These are phyloP conservation scores for Drosophila lacteicornis DNA, from an alignment of 1,140 invertebrate species.

Conservation along the genomic window DNA sequence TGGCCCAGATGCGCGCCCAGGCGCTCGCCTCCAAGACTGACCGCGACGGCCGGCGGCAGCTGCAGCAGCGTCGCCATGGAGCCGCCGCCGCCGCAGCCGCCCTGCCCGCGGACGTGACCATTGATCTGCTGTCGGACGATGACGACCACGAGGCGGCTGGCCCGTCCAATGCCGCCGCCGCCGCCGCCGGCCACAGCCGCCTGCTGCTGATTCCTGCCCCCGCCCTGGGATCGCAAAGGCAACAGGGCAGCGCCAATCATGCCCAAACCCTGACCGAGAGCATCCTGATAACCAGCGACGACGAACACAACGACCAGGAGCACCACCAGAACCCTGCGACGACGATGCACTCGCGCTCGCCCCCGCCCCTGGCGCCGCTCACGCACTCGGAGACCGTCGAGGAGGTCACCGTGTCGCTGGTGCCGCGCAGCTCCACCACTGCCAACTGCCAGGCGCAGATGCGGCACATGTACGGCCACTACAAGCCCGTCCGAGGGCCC, in stretches of 20 bases:
- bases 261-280: constrained; percentile 41
- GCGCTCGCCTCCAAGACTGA: constrained; percentile 65
- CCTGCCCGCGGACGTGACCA: constrained; percentile 71
- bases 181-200: constrained; percentile 9
- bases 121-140: constrained; percentile 77
- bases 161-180: constrained; percentile 1
- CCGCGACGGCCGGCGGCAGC: constrained; percentile 20
- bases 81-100: constrained; percentile 41
- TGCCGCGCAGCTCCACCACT: constrained; percentile 71
- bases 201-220: constrained; percentile 6
- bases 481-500: constrained; percentile 13
- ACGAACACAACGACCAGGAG: constrained; percentile 38
- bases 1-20: constrained; percentile 40
- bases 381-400: constrained; percentile 62
- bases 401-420: constrained; percentile 78
- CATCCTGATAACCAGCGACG: constrained; percentile 78
- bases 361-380: constrained; percentile 65
- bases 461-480: constrained; percentile 11
- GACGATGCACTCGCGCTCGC: constrained; percentile 55
- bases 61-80: constrained; percentile 49
- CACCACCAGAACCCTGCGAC: not conserved
- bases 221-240: not conserved
- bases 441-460: constrained; percentile 62
- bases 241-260: not conserved
- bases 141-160: constrained; percentile 17